Evolutionary conservation across 2,797 vertebrate genomes (phyloP), one percentile per base, ranked within the genome.

Genomic region (Thripadectes ignobilis): DNA sequence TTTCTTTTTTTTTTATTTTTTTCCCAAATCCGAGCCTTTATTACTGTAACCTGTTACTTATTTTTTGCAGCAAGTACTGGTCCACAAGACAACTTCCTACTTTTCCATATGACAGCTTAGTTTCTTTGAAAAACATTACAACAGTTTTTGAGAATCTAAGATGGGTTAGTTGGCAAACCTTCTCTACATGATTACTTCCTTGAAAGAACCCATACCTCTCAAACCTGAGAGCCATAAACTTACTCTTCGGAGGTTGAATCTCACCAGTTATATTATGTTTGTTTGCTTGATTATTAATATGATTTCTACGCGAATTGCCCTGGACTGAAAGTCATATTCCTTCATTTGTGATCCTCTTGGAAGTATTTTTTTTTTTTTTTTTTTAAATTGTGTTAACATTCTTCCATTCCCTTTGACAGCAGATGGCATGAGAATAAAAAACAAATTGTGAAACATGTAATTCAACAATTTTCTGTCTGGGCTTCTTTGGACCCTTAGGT

Each of bases 321-420:
- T 38, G 20, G 14, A 43, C 2, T 67, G 32, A 77, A 83, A 88
- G 34, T 15, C 14, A 16, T 43, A 36, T 32, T 67, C 14, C 34
- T 49, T 59, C 36, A 1, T 51, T 83, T 71, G 10, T 38, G 20
- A 43, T n/a, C 2, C 5, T 30, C 19, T 83, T 61, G n/a, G n/a
- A n/a, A n/a, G n/a, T n/a, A n/a, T n/a, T 16, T 20, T 17, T 43
- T 43, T 22, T n/a, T 21, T 24, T 14, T 41, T 41, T 63, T 48
- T 38, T 2, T 38, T 38, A 2, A 23, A 29, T 43, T 1, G 0
- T 26, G 6, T 43, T 83, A 9, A 51, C 4, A 7, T 85, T 85
- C 2, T 51, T 82, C 36, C 14, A 3, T 89, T 82, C 14, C 12
- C 23, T 58, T 68, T 85, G 39, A 30, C 19, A 76, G 23, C 18